Evolutionary conservation across 2,888 invertebrate species (phyloP).

Genomic region (Tupiocoris notatus): DNA sequence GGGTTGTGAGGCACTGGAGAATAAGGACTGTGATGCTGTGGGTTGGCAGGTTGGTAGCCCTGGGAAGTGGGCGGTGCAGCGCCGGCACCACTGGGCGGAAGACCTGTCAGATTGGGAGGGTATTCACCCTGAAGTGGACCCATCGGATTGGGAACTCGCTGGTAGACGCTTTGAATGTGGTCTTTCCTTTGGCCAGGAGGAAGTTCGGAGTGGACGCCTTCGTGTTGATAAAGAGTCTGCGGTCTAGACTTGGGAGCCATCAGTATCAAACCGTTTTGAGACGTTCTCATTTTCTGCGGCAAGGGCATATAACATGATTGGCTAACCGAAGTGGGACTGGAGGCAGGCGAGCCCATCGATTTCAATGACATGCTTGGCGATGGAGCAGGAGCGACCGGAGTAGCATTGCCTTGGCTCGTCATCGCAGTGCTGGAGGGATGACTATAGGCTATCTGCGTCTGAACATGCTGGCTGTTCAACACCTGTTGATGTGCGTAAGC

Average conservation of each 20-base stretch:
- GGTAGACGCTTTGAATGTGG: slow-evolving; percentile 46
- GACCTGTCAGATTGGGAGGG: slow-evolving; percentile 32
- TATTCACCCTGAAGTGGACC: slow-evolving; percentile 53
- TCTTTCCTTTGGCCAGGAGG: slow-evolving; percentile 46
- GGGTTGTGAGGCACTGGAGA: slow-evolving; percentile 21
- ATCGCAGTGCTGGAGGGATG: slow-evolving; percentile 15
- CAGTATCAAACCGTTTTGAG: slow-evolving; percentile 17
- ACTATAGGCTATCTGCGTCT: slow-evolving; percentile 31
- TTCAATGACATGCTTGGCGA: slow-evolving; percentile 46
- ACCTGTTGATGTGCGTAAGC: slow-evolving; percentile 39
- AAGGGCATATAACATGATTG: slow-evolving; percentile 45
- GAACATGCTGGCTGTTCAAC: slow-evolving; percentile 18
- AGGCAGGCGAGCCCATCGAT: slow-evolving; percentile 22
- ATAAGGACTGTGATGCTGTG: slow-evolving; percentile 22
- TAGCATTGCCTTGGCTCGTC: slow-evolving; percentile 22
- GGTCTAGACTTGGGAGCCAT: slow-evolving; percentile 43
- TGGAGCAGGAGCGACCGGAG: slow-evolving; percentile 29
- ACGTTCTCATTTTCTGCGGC: slow-evolving; percentile 45
- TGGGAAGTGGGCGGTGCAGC: neutral
- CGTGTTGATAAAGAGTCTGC: slow-evolving; percentile 50
- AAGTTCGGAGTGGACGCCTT: slow-evolving; percentile 45
- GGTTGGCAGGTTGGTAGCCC: slow-evolving; percentile 2
- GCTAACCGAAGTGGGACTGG: slow-evolving; percentile 14
- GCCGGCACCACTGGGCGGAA: neutral
- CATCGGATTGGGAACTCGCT: slow-evolving; percentile 48